Evolutionary conservation across 23 tunicate species (phyloP), one percentile per base, ranked within the genome.

Genomic region (Corella eumyota): DNA sequence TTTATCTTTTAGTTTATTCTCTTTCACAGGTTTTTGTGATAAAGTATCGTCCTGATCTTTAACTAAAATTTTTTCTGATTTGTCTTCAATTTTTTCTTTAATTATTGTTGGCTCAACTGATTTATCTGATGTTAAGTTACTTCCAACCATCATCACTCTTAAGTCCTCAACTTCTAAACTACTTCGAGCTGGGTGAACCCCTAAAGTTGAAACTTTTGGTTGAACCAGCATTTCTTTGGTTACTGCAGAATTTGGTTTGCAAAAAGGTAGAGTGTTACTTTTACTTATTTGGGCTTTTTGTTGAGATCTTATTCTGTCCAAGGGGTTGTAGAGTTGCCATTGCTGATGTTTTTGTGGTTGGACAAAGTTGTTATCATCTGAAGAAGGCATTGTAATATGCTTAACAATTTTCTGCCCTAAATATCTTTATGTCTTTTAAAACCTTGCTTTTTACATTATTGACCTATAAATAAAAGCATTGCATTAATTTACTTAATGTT

Each of bases 101-200:
- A 6, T 51, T 25, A 31, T 20, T 6, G 11, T 23, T 23, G 35
- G 63, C 9, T 25, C 6, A 25, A 25, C 63, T 22, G 15, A 29
- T 25, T 34, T 26, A 25, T 58, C 63, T 22, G 15, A 29, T 25
- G 63, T 26, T 53, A 67, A 17, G 6, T 78, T 55, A 19, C 53
- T 69, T 34, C 94, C 94, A 31, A 84, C 72, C 56, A 84, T 36
- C 94, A 84, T 84, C 3, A 84, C 94, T 25, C 69, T 79, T 46
- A 84, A 27, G 22, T 84, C 73, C 0, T 68, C 65, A 23, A 84
- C 64, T 15, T 75, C 61, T n/a, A 71, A 15, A 26, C 75, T 74
- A 30, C 63, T 82, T 50, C 92, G 63, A n/a, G 67, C 50, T 11
- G 81, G 92, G 30, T 23, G 7, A 30, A 82, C 64, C 2, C 94